A percentile compares a stretch with the other conserved stretches of the same genome.
Conservation (phyloP, 2,113 vertebrate genomes). For the Albula glossodonta region DNA sequence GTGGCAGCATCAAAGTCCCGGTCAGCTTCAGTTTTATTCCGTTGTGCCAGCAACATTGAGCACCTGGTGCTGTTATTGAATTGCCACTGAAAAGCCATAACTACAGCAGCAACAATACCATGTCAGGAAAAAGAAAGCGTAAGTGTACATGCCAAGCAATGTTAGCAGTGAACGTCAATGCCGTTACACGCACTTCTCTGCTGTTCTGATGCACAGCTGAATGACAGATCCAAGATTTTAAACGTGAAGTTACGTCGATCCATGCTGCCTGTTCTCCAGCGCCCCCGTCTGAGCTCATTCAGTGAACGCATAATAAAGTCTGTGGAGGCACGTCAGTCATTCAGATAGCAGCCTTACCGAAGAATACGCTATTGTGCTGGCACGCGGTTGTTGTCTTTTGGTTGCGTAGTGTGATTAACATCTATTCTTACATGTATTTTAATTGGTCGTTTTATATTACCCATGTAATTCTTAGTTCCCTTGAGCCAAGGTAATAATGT, state of each 20-base stretch:
- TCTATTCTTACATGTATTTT: no score
- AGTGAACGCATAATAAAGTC: not conserved
- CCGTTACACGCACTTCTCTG: not conserved
- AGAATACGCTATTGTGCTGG: not conserved
- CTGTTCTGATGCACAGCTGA: not conserved
- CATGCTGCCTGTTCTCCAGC: not conserved
- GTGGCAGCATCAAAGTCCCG: slow-evolving; percentile 1
- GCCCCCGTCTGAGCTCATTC: not conserved
- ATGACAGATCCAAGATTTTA: not conserved
- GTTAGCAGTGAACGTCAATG: no score
- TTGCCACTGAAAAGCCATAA: not conserved
- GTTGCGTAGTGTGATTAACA: no score
- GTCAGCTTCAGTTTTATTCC: not conserved
- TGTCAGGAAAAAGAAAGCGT: not conserved
- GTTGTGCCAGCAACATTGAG: not conserved
- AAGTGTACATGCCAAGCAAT: not conserved
- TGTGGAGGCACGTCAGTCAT: not conserved
- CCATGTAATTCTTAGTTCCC: no score
- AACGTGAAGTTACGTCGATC: not conserved
- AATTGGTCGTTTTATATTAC: no score
- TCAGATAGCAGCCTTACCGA: not conserved
- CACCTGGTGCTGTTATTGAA: slow-evolving; percentile 16
- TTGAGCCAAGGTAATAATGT: no score
- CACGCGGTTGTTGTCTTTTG: no score
- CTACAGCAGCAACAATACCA: not conserved